Evolutionary conservation across 2,888 invertebrate species (phyloP), one percentile per base, ranked within the genome.

Genomic region (Ctenicera cuprea): DNA sequence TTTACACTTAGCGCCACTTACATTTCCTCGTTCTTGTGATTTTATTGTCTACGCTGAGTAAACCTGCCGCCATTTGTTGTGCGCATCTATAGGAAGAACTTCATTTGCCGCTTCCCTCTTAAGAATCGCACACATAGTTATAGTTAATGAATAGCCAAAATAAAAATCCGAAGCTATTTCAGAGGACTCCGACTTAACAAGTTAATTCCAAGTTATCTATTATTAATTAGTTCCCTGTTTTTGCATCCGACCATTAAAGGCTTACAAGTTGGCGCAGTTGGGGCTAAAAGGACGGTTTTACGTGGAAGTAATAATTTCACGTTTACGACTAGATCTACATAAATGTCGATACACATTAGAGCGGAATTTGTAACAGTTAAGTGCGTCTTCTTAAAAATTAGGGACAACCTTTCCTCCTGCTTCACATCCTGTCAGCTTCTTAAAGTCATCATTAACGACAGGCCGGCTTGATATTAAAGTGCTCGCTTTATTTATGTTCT

Each of bases 401-500:
- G 33, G 48, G n/a, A 33, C 59, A 71, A 71, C 59, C 57, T 65
- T 67, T 66, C 59, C 61, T 61, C 50, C 61, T 41, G 52, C 50
- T 64, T 68, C 45, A 73, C 73, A 73, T 73, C 73, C 73, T 73
- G 73, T 68, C 68, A 68, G 68, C 54, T 68, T 63, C 64, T 57
- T 26, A 26, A 73, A 73, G 73, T 68, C 73, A 68, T 73, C 73
- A 73, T 73, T 73, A 73, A 41, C 54, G 73, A 68, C 73, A 73
- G 38, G 63, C 63, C 64, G 62, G 50, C 66, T 66, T 66, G 30
- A 67, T 67, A 72, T 72, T 72, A 72, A 72, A 72, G 66, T 71
- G 62, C 64, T 72, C 62, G 70, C 45, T 65, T 76, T 77, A 76
- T 78, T 77, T 77, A 78, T 76, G 66, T 52, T 62, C 71, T 71